Evolutionary conservation across 2,888 invertebrate species (phyloP), one percentile per base, ranked within the genome.

Genomic region (Allophyes oxyacanthae): DNA sequence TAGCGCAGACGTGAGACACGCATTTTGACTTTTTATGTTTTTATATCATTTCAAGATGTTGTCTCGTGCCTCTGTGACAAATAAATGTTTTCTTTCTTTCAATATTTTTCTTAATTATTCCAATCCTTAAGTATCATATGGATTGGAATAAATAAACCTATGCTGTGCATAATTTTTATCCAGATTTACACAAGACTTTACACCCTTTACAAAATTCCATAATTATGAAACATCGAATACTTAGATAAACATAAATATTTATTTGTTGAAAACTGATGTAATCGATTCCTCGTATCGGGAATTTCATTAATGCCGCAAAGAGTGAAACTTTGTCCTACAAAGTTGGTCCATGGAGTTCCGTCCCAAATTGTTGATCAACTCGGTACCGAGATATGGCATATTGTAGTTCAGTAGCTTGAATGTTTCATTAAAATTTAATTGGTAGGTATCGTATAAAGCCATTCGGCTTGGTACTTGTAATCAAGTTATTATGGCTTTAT

Each of bases 271-370:
- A 68, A 59, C 53, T 57, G 57, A 55, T 52, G 44, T 52, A 57
- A 73, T 79, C 69, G 66, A 77, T 75, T 68, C 48, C 45, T 56
- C 60, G 38, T 65, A 72, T 57, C 25, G 49, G 73, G 78, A 84
- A 85, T 84, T 87, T 83, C 78, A 86, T 86, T 83, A 85, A 82
- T 82, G 78, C 77, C 56, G 65, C 69, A 72, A 80, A 82, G 51
- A 57, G 73, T 75, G 72, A 75, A 75, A 84, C 83, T 82, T 83
- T 78, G 56, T 62, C 60, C 51, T 69, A 40, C 37, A 60, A 81
- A 84, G 78, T 82, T 82, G 53, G 55, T 65, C 28, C 14, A 25
- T 40, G 34, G 46, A 68, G 66, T 49, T 57, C 41, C 46, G 46
- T 52, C 64, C 67, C 49, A 73, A 82, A 83, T 81, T 80, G 78